A percentile compares a stretch with the other conserved stretches of the same genome.
Conservation (phyloP, 2,888 invertebrate genomes). For the Kuschelorhynchus macadamiae region DNA sequence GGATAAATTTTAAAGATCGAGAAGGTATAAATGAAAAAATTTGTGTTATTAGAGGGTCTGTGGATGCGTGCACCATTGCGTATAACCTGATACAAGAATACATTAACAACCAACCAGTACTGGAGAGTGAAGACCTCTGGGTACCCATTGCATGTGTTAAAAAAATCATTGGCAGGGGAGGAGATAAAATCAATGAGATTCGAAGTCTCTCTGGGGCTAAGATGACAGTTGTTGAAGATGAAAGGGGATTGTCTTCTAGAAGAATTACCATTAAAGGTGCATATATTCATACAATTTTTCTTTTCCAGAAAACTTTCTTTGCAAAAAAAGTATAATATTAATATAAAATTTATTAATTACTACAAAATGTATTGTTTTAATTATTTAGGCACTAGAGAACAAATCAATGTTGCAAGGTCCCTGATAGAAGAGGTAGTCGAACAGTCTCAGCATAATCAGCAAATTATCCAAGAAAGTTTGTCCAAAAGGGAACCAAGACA, state of each 20-base stretch:
- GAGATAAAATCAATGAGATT: constrained; percentile 80
- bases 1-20: constrained; percentile 72
- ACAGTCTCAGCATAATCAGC: constrained; percentile 69
- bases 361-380: too few relatives aligned
- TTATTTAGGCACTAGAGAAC: constrained; percentile 79
- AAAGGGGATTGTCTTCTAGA: constrained; percentile 54
- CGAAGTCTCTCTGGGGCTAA: constrained; percentile 81
- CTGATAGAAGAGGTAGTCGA: constrained; percentile 80
- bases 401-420: constrained; percentile 80
- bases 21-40: constrained; percentile 73
- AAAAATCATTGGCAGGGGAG: constrained; percentile 82
- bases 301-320: too few relatives aligned
- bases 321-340: too few relatives aligned
- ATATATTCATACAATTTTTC: too few relatives aligned
- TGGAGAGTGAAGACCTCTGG: constrained; percentile 77
- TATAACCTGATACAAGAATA: constrained; percentile 80
- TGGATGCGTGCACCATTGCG: constrained; percentile 79
- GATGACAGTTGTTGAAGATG: constrained; percentile 71
- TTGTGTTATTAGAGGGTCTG: constrained; percentile 80
- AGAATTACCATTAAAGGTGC: constrained; percentile 63
- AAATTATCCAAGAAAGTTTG: constrained; percentile 68
- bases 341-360: not conserved
- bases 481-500: constrained; percentile 71
- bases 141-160: constrained; percentile 79
- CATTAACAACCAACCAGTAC: constrained; percentile 76